Percentiles rank a stretch among this genome's conserved stretches.
These are phyloP conservation scores for Acipenser ruthenus DNA, from an alignment of 2,797 vertebrate genomes.

Conservation along the genomic window DNA sequence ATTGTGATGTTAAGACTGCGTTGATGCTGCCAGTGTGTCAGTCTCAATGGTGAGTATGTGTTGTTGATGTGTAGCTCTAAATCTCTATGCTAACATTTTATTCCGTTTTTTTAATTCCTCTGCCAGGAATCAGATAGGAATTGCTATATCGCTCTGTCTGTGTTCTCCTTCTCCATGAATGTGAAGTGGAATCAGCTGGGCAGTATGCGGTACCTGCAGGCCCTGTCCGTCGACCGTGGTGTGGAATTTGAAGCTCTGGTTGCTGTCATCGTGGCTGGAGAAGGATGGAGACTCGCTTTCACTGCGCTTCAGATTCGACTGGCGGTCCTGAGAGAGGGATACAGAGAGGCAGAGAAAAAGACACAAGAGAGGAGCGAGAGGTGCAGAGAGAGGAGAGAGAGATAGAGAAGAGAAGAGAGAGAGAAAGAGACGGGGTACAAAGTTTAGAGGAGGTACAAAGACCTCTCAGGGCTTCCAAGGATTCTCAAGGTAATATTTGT, in stretches of 20 bases:
- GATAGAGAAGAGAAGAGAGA: not conserved
- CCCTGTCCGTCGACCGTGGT: conserved; percentile 69
- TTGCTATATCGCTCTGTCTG: conserved; percentile 10
- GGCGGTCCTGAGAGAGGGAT: conserved; percentile 61
- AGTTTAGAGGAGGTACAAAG: not conserved
- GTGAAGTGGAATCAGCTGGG: not conserved
- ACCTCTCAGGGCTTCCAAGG: too few relatives aligned
- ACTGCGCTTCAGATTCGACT: conserved; percentile 61
- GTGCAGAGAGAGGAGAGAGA: not conserved
- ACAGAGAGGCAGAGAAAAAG: not conserved
- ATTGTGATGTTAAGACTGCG: too few relatives aligned
- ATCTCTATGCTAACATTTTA: too few relatives aligned
- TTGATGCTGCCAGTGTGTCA: too few relatives aligned
- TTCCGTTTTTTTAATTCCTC: too few relatives aligned
- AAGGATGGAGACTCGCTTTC: conserved; percentile 69
- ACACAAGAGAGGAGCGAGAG: conserved; percentile 6
- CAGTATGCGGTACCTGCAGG: conserved; percentile 55
- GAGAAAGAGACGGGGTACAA: not conserved
- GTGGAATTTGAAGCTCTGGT: conserved; percentile 66
- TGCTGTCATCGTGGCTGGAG: conserved; percentile 65
- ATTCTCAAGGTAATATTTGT: not conserved
- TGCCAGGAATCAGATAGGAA: too few relatives aligned
- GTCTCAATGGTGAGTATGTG: too few relatives aligned
- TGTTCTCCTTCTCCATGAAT: not conserved
- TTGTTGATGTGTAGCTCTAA: too few relatives aligned